Conservation (phyloP, 1,140 invertebrate genomes). For the Mamestra configurata region DNA sequence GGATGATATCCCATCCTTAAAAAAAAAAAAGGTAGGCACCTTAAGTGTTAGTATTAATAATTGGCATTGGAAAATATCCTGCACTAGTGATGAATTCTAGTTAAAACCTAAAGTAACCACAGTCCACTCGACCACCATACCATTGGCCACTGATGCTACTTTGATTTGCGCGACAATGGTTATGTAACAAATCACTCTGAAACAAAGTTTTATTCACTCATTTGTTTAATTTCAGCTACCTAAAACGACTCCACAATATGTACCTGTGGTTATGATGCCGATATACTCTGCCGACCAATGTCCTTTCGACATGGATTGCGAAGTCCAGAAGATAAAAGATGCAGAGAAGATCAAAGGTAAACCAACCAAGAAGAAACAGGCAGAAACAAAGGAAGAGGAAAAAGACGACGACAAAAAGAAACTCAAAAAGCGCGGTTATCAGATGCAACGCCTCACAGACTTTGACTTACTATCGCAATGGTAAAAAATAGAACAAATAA, state of each 20-base stretch:
- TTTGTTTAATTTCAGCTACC: not conserved
- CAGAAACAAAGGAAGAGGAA: conserved; percentile 42
- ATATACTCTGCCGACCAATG: conserved; percentile 75
- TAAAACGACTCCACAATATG: conserved; percentile 64
- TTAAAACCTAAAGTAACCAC: too few relatives aligned
- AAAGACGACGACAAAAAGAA: conserved; percentile 69
- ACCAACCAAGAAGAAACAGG: conserved; percentile 59
- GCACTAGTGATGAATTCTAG: too few relatives aligned
- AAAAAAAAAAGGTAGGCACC: too few relatives aligned
- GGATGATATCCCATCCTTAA: too few relatives aligned
- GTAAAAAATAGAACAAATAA: conserved; percentile 55
- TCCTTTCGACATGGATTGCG: conserved; percentile 78
- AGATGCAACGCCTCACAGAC: conserved; percentile 76
- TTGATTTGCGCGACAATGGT: too few relatives aligned
- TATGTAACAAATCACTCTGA: too few relatives aligned
- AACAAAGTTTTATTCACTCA: too few relatives aligned
- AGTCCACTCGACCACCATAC: too few relatives aligned
- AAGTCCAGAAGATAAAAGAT: conserved; percentile 72
- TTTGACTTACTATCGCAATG: conserved; percentile 82
- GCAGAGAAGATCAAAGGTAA: conserved; percentile 65
- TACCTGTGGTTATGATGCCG: conserved; percentile 84
- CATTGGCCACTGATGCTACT: too few relatives aligned
- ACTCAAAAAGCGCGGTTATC: conserved; percentile 75
- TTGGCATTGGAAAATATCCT: too few relatives aligned
- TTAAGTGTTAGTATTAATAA: too few relatives aligned